Evolutionary conservation across 2,888 invertebrate genomes (phyloP), one percentile per base, ranked within the genome.

Genomic region (Exocentrus adspersus): DNA sequence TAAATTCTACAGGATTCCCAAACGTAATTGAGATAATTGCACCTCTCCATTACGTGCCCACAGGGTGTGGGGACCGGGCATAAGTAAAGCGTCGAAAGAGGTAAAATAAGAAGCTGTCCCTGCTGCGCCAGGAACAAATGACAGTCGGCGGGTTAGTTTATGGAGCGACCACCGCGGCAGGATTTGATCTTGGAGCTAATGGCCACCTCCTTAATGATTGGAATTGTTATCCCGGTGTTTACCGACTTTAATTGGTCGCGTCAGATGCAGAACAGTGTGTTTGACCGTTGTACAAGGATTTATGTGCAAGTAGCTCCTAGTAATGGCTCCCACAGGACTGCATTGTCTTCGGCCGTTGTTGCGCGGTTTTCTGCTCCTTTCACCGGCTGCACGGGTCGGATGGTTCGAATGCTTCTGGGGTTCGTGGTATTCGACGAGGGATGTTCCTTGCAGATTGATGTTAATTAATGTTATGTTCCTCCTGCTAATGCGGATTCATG

Each of bases 241-340:
- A 79, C 76, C 72, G 75, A 76, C 76, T 78, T 80, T 80, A 71
- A 73, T 72, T 73, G 76, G 75, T 70, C 71, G 74, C 72, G 75
- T 74, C 74, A 75, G 72, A 74, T 72, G 72, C 74, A 75, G 72
- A 74, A 75, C 71, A 75, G 64, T 69, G 69, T 72, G 74, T 73
- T 74, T 70, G 71, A 72, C 66, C 71, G 73, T 71, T 69, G 70
- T 65, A 62, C 65, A 60, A 69, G 70, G 70, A 78, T 78, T 78
- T 79, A 78, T 78, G 72, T 72, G 64, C 72, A 67, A 69, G 68
- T 69, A 67, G 70, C 63, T 67, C 69, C 73, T 70, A 71, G 66
- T 73, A 77, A 77, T 77, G 72, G 75, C 73, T 77, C 77, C 78
- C 78, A 74, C 73, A 75, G 78, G 77, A 79, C 73, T 69, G 76